Evolutionary conservation across 2,888 invertebrate genomes (phyloP).

Genomic region (Tetheella fluctuosa): DNA sequence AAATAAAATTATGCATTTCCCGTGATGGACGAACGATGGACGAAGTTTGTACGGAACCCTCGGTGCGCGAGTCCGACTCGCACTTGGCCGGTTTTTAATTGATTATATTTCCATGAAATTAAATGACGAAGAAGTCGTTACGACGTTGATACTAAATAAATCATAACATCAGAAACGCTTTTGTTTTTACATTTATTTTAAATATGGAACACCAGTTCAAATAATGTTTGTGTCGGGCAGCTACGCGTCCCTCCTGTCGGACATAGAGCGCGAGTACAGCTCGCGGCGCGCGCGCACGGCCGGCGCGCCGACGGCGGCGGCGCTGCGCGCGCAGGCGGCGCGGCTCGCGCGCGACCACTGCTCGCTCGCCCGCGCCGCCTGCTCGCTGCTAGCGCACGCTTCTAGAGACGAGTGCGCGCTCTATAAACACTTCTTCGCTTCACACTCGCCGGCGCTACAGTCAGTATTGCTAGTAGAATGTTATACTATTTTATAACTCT

Average conservation of each 20-base stretch:
- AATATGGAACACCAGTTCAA: not conserved
- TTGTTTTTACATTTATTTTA: too few relatives aligned
- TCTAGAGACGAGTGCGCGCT: constrained; percentile 97
- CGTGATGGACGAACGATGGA: too few relatives aligned
- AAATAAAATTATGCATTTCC: too few relatives aligned
- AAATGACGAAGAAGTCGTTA: too few relatives aligned
- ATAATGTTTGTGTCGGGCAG: constrained; percentile 62
- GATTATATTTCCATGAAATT: too few relatives aligned
- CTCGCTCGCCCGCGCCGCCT: constrained; percentile 92
- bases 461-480: too few relatives aligned
- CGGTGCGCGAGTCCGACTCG: too few relatives aligned
- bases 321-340: constrained; percentile 88
- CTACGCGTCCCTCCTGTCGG: constrained; percentile 88
- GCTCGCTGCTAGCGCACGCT: constrained; percentile 95
- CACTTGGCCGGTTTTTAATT: too few relatives aligned
- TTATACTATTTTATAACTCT: too few relatives aligned
- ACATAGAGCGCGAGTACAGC: constrained; percentile 94
- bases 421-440: constrained; percentile 94
- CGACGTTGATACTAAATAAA: too few relatives aligned
- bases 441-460: constrained; percentile 86
- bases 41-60: too few relatives aligned
- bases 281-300: constrained; percentile 87
- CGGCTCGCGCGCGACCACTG: constrained; percentile 89
- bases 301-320: constrained; percentile 87
- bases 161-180: too few relatives aligned